phyloP scores from a whole-genome alignment of 2,113 vertebrate genomes.

The Clarias magur region DNA sequence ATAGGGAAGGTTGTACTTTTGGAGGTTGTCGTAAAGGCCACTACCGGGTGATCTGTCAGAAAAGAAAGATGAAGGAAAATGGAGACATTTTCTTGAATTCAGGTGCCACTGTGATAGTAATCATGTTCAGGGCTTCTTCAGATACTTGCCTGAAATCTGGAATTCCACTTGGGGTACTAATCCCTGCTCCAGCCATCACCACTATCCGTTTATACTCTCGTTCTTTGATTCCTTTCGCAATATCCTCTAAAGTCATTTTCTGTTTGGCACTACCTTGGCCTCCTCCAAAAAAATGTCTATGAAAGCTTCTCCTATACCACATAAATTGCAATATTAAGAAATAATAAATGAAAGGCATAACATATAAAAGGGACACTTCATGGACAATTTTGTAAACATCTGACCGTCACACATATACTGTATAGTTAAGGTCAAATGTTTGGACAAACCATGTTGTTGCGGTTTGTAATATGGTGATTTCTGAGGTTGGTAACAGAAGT shows the following conservation, averaged over 20 bases:
- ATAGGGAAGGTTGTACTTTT: slow-evolving; percentile 87
- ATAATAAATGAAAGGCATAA: neutral
- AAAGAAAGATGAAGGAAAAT: neutral
- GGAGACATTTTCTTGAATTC: neutral
- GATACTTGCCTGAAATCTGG: slow-evolving; percentile 88
- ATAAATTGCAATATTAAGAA: neutral
- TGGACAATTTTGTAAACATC: neutral
- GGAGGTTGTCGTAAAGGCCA: slow-evolving; percentile 87
- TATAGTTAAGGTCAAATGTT: too few relatives aligned
- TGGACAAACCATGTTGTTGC: too few relatives aligned
- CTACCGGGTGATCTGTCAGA: slow-evolving; percentile 84
- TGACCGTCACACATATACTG: neutral
- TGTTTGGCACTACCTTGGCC: slow-evolving; percentile 34
- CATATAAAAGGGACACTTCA: neutral
- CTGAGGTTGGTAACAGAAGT: too few relatives aligned
- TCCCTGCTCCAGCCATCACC: slow-evolving; percentile 91
- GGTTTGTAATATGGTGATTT: too few relatives aligned
- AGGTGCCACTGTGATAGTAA: neutral
- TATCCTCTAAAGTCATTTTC: slow-evolving; percentile 72
- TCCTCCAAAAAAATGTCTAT: slow-evolving; percentile 58
- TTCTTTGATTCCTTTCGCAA: slow-evolving; percentile 72
- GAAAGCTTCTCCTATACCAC: neutral
- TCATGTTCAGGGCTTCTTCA: neutral
- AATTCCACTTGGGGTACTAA: slow-evolving; percentile 93
- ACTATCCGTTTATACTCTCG: slow-evolving; percentile 74